These are phyloP conservation scores for Punctoribates punctum DNA, from an alignment of 2,888 invertebrate species.

Conservation along the genomic window DNA sequence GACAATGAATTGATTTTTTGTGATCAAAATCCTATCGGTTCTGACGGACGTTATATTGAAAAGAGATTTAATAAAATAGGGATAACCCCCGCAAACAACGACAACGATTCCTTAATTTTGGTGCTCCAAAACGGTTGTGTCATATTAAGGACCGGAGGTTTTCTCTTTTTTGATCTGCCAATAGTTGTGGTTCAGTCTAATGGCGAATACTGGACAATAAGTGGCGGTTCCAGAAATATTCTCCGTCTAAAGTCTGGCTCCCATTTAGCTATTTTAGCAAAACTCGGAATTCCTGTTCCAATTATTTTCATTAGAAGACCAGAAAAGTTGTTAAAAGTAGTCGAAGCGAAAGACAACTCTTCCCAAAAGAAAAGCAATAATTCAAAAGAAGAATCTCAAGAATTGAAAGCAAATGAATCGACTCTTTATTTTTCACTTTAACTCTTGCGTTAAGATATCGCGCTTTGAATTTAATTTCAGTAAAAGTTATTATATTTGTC, in stretches of 20 bases:
- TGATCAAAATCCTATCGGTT: not conserved
- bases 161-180: not conserved
- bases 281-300: not conserved
- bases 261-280: not conserved
- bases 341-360: too few relatives aligned
- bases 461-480: too few relatives aligned
- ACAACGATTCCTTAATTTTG: not conserved
- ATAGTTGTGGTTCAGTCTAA: not conserved
- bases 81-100: not conserved
- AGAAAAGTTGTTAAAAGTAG: too few relatives aligned
- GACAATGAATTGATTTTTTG: not conserved
- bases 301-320: not conserved
- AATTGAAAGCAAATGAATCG: too few relatives aligned
- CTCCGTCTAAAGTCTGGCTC: not conserved
- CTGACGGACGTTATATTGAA: not conserved
- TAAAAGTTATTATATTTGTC: too few relatives aligned
- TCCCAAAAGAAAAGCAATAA: too few relatives aligned
- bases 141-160: not conserved
- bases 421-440: too few relatives aligned
- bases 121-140: not conserved
- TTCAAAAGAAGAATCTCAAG: too few relatives aligned
- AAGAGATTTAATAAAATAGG: not conserved
- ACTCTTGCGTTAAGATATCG: too few relatives aligned
- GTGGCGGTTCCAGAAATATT: not conserved
- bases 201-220: conserved; percentile 1